Percentiles rank a stretch among this genome's conserved stretches.
phyloP scores from a whole-genome alignment of 2,113 vertebrate species.

The Athene cunicularia region DNA sequence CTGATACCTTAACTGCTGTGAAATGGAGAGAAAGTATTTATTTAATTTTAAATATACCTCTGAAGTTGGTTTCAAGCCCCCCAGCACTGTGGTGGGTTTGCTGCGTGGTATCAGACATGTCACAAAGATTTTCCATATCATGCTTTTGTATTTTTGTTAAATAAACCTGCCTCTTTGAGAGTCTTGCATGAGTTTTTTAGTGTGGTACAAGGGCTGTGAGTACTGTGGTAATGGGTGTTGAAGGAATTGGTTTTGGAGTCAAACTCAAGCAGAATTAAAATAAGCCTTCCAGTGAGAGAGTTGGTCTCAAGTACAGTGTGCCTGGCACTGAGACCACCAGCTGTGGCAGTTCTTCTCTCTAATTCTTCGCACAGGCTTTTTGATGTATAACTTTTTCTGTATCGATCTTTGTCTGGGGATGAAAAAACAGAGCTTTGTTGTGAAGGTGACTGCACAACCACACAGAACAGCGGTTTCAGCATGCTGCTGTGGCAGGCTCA shows the following conservation, averaged over 20 bases:
- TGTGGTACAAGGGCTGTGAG: neutral
- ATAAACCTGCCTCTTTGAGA: neutral
- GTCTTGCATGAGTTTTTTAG: neutral
- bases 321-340: neutral
- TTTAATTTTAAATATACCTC: neutral
- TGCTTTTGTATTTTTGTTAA: neutral
- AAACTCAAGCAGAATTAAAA: neutral
- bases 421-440: neutral
- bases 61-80: neutral
- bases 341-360: neutral
- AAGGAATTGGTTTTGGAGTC: neutral
- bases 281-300: neutral
- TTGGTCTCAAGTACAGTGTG: neutral
- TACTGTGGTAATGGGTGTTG: neutral
- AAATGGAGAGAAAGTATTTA: neutral
- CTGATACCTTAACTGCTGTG: neutral
- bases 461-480: neutral
- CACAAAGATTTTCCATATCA: rapidly evolving
- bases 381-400: neutral
- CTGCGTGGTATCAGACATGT: neutral
- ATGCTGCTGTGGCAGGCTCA: neutral
- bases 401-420: neutral
- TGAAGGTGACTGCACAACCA: neutral
- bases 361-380: neutral
- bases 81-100: neutral